These are phyloP conservation scores for Drosophila incognita DNA, from an alignment of 2,888 invertebrate genomes.

Conservation along the genomic window DNA sequence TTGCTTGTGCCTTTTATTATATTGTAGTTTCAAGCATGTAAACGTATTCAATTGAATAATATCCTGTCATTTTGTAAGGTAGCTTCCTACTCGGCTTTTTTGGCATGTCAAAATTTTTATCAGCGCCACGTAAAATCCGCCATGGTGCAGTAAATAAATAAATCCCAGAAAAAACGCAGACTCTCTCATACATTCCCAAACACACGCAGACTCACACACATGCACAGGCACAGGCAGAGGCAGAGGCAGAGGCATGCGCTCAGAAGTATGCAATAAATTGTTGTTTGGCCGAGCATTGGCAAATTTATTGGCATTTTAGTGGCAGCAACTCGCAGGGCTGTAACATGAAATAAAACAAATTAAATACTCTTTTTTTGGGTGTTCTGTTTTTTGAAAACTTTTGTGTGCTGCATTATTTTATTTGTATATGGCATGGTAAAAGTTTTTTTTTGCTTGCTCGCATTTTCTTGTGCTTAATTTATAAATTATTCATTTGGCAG, in stretches of 20 bases:
- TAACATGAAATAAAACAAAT: conserved; percentile 62
- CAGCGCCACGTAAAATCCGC: conserved; percentile 67
- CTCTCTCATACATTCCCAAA: not conserved
- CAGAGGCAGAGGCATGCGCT: conserved; percentile 8
- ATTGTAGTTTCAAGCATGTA: conserved; percentile 78
- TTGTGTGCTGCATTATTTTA: conserved; percentile 15
- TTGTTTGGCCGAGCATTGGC: conserved; percentile 51
- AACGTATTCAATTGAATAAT: conserved; percentile 83
- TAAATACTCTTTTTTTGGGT: conserved; percentile 68
- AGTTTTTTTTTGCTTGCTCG: conserved; percentile 16
- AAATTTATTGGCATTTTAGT: conserved; percentile 81
- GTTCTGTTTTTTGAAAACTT: conserved; percentile 38
- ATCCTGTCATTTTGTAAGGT: conserved; percentile 80
- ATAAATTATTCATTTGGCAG: conserved; percentile 82
- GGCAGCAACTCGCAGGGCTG: conserved; percentile 51
- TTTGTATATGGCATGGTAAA: not conserved
- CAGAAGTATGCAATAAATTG: conserved; percentile 74
- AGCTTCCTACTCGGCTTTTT: conserved; percentile 42
- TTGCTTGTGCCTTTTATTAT: conserved; percentile 55
- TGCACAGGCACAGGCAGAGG: not conserved
- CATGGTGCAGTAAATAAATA: conserved; percentile 69
- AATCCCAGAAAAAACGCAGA: conserved; percentile 52
- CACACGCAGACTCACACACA: not conserved
- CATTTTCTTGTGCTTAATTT: conserved; percentile 65
- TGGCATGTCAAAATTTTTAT: conserved; percentile 76